Percentiles rank a stretch among this genome's conserved stretches.
Conservation (phyloP, 2,113 vertebrate species). For the Actinemys pallida region DNA sequence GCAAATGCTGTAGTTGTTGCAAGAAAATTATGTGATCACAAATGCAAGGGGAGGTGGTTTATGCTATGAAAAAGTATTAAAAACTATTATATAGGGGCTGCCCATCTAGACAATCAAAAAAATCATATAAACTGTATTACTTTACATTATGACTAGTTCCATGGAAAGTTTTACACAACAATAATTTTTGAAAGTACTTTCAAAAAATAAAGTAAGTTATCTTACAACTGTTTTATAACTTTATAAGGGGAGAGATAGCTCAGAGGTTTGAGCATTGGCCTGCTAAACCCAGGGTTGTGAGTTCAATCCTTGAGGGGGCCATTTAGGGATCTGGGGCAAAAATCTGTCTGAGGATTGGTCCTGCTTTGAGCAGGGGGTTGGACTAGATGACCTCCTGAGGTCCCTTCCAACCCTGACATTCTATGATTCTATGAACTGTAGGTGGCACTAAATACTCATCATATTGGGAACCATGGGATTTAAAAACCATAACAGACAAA, state of each 20-base stretch:
- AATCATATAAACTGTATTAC: background rate
- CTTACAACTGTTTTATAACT: slow-evolving; percentile 6
- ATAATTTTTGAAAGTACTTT: background rate
- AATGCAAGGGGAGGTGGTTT: background rate
- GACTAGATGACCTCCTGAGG: too few relatives aligned
- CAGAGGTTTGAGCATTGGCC: too few relatives aligned
- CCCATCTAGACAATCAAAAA: background rate
- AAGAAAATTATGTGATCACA: background rate
- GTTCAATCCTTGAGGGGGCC: too few relatives aligned
- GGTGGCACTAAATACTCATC: slow-evolving; percentile 63
- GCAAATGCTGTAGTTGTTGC: background rate
- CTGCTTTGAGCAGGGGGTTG: too few relatives aligned
- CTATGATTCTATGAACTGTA: slow-evolving; percentile 5
- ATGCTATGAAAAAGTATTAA: background rate
- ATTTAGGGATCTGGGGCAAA: too few relatives aligned
- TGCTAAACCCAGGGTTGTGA: too few relatives aligned
- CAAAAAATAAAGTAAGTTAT: background rate
- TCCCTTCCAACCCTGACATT: too few relatives aligned
- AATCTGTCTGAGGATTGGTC: too few relatives aligned
- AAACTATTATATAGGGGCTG: background rate
- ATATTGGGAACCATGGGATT: background rate
- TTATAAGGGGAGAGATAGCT: too few relatives aligned
- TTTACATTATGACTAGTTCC: background rate
- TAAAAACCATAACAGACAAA: background rate
- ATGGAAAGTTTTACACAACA: background rate